Conservation (phyloP, 2,888 invertebrate species). For the Hypsopygia costalis region DNA sequence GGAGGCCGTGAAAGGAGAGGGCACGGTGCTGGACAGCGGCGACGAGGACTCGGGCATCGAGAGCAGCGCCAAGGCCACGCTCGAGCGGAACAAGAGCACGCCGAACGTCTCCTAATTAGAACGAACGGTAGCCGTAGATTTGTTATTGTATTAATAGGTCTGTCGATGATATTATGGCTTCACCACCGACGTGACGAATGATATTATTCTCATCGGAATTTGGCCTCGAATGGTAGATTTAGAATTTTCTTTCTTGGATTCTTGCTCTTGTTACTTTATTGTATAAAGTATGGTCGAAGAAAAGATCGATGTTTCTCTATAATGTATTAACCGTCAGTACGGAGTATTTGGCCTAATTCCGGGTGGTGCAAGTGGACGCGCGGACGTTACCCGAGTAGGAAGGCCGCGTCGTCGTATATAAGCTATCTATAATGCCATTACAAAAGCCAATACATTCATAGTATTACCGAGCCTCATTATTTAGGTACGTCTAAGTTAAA, state of each 20-base stretch:
- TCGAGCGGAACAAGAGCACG: conserved; percentile 64
- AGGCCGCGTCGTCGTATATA: conserved; percentile 12
- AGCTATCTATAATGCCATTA: conserved; percentile 30
- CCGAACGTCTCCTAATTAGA: conserved; percentile 49
- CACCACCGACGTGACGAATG: conserved; percentile 6
- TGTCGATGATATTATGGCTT: conserved; percentile 3
- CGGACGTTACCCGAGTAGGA: conserved; percentile 3
- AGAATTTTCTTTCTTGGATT: background rate
- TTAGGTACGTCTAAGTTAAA: conserved; percentile 11
- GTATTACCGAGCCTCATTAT: conserved; percentile 18
- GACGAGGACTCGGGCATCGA: conserved; percentile 85
- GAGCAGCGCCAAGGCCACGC: conserved; percentile 80
- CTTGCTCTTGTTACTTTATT: conserved; percentile 5
- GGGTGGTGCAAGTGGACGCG: conserved; percentile 11
- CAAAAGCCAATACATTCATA: conserved; percentile 22
- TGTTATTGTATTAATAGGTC: conserved; percentile 22
- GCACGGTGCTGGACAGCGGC: conserved; percentile 82
- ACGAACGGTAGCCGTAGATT: conserved; percentile 19
- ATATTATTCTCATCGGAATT: conserved; percentile 1
- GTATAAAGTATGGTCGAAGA: conserved; percentile 3
- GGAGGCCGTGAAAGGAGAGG: conserved; percentile 77
- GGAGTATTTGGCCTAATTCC: conserved; percentile 1
- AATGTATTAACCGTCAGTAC: too few species aligned
- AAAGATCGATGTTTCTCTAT: background rate
- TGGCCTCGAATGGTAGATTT: background rate